phyloP scores from a whole-genome alignment of 2,888 invertebrate species.

The Antheraea assamensis region DNA sequence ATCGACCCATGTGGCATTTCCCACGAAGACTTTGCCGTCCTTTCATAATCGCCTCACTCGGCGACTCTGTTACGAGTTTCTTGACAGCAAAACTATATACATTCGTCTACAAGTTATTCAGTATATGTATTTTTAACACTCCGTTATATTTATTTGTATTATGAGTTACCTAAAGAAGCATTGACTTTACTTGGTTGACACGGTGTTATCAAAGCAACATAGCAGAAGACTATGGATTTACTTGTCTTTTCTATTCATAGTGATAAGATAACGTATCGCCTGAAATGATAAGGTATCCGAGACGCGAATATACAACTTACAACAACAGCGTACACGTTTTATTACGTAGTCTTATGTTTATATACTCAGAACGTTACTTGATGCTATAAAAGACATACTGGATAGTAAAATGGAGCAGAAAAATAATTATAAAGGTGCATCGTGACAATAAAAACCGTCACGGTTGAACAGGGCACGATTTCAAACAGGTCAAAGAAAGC shows the following conservation, averaged over 20 bases:
- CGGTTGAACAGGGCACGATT: slow-evolving; percentile 56
- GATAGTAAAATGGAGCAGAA: neutral
- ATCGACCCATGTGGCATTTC: slow-evolving; percentile 22
- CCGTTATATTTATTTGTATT: slow-evolving; percentile 13
- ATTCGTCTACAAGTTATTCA: slow-evolving; percentile 11
- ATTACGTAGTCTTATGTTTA: slow-evolving; percentile 16
- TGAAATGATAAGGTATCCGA: slow-evolving; percentile 42
- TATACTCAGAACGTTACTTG: neutral
- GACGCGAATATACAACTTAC: slow-evolving; percentile 36
- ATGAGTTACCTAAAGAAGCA: slow-evolving; percentile 15
- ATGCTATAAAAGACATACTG: neutral
- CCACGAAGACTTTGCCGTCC: slow-evolving; percentile 23
- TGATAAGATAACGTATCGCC: slow-evolving; percentile 43
- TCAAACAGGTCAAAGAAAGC: slow-evolving; percentile 71
- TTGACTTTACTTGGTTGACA: slow-evolving; percentile 27
- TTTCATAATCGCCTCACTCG: slow-evolving; percentile 3
- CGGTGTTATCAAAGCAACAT: slow-evolving; percentile 33
- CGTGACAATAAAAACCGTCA: slow-evolving; percentile 47
- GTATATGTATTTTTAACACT: slow-evolving; percentile 4
- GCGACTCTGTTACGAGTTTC: slow-evolving; percentile 11
- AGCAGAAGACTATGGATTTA: slow-evolving; percentile 36
- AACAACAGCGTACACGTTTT: slow-evolving; percentile 29
- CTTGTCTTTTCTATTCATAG: slow-evolving; percentile 42
- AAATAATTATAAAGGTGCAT: slow-evolving; percentile 26
- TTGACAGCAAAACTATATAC: neutral